Conservation (phyloP, 2,888 invertebrate species). For the Cataglyphis rosenhaueri region DNA sequence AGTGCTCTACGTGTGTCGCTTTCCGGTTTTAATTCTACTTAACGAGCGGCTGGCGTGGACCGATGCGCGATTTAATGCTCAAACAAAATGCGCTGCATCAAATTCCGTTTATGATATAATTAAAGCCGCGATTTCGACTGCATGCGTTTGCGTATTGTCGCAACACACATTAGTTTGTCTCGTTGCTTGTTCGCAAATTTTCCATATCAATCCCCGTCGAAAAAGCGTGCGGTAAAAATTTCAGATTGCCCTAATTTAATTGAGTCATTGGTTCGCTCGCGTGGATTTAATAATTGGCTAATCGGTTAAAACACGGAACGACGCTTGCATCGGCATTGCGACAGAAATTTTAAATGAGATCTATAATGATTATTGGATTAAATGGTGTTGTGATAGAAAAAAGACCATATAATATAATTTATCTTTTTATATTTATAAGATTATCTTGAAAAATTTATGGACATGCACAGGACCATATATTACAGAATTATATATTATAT, state of each 20-base stretch:
- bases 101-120: conserved; percentile 55
- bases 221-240: conserved; percentile 44
- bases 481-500: neutral
- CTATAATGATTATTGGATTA: neutral
- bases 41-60: conserved; percentile 57
- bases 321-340: conserved; percentile 1
- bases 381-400: neutral
- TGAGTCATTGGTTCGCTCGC: neutral
- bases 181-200: conserved; percentile 27
- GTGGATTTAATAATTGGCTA: conserved; percentile 42
- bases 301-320: conserved; percentile 33
- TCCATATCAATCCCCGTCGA: conserved; percentile 31
- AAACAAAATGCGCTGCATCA: conserved; percentile 46
- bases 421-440: conserved; percentile 8
- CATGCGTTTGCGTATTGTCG: conserved; percentile 19
- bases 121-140: conserved; percentile 28
- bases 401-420: neutral
- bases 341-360: conserved; percentile 12
- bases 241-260: conserved; percentile 41
- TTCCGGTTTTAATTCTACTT: conserved; percentile 68
- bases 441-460: neutral
- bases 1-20: conserved; percentile 37
- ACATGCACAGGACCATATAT: neutral
- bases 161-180: neutral
- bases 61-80: conserved; percentile 40